Evolutionary conservation across 2,797 vertebrate genomes (phyloP).

Genomic region (Chelon auratus): DNA sequence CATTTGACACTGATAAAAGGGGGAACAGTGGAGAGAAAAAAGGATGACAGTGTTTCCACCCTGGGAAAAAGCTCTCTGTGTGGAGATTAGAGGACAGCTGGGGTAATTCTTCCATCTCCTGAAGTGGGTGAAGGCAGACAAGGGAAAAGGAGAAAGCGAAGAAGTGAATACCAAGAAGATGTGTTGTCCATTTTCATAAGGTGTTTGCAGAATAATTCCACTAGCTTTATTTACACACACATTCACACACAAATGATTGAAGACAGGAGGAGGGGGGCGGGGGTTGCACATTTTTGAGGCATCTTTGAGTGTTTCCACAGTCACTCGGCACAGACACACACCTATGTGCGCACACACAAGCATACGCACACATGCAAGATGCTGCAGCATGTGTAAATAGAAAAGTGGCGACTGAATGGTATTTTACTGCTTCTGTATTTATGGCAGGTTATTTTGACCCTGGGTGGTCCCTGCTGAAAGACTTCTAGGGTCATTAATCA

Average conservation of each 20-base stretch:
- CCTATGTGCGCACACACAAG: not conserved
- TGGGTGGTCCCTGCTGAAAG: constrained; percentile 74
- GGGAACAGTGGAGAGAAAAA: constrained; percentile 57
- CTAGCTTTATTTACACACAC: constrained; percentile 11
- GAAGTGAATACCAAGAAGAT: constrained; percentile 15
- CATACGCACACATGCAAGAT: constrained; percentile 24
- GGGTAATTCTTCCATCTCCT: constrained; percentile 69
- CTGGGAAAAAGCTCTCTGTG: constrained; percentile 75
- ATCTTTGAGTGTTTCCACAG: constrained; percentile 53
- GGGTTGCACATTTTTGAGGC: constrained; percentile 22
- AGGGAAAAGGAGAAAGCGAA: constrained; percentile 15
- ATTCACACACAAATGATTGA: constrained; percentile 27
- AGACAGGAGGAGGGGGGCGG: constrained; percentile 5
- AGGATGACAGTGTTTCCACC: constrained; percentile 76
- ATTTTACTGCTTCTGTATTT: constrained; percentile 74
- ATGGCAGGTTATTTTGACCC: constrained; percentile 68
- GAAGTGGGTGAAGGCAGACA: constrained; percentile 38
- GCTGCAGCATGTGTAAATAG: constrained; percentile 54
- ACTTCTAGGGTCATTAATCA: constrained; percentile 70
- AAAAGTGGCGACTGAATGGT: constrained; percentile 66
- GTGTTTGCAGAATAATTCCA: constrained; percentile 32
- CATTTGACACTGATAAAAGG: constrained; percentile 80
- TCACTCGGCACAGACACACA: constrained; percentile 21
- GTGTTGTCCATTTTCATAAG: constrained; percentile 29
- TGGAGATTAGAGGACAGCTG: constrained; percentile 70